phyloP scores from a whole-genome alignment of 2,888 invertebrate genomes.

The Chloromyia formosa region DNA sequence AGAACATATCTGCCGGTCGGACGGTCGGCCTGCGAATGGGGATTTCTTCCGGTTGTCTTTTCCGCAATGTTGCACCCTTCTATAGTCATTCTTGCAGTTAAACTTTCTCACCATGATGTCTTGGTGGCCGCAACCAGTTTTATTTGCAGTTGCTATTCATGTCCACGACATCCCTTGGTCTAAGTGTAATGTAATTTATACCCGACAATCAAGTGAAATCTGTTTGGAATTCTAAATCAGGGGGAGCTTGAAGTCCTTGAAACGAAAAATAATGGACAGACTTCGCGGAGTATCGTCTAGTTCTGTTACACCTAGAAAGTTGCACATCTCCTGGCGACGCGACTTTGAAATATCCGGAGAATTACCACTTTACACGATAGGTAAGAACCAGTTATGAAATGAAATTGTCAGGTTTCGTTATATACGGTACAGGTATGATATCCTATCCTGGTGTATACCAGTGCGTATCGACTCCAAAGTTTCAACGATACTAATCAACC shows the following conservation, averaged over 20 bases:
- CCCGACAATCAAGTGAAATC: conserved; percentile 50
- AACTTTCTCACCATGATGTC: conserved; percentile 34
- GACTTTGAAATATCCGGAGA: no score
- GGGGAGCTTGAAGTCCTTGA: conserved; percentile 23
- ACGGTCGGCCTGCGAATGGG: not conserved
- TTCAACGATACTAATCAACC: not conserved
- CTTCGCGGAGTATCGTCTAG: not conserved
- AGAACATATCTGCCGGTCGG: not conserved
- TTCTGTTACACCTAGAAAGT: no score
- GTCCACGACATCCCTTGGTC: conserved; percentile 42
- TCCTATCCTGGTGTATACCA: no score
- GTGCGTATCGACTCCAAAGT: no score
- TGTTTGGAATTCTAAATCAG: conserved; percentile 50
- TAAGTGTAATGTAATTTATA: conserved; percentile 51
- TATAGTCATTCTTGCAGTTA: conserved; percentile 30
- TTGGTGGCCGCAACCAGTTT: conserved; percentile 21
- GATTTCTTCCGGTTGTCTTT: not conserved
- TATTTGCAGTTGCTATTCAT: conserved; percentile 42
- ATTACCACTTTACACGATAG: no score
- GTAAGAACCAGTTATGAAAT: no score
- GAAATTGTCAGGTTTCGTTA: no score
- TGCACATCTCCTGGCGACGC: no score
- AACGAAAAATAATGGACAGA: not conserved
- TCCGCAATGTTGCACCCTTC: conserved; percentile 28
- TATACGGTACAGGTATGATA: no score